phyloP scores from a whole-genome alignment of 2,888 invertebrate species.

The Thymelicus lineola region DNA sequence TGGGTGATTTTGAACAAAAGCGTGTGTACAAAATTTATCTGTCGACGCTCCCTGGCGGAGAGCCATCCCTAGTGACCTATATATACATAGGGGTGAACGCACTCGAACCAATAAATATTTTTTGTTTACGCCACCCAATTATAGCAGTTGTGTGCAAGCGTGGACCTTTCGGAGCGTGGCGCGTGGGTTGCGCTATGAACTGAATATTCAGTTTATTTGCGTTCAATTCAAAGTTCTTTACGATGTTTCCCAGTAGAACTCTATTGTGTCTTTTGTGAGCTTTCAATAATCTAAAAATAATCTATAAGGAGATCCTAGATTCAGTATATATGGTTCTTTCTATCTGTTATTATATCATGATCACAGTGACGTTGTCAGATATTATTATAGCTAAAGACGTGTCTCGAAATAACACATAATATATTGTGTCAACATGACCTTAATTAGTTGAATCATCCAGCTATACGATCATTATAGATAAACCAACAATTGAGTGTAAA shows the following conservation, averaged over 20 bases:
- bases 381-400: no score
- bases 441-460: no score
- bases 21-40: slow-evolving; percentile 39
- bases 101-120: slow-evolving; percentile 58
- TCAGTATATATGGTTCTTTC: no score
- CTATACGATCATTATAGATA: no score
- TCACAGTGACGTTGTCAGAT: no score
- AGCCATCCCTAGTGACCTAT: slow-evolving; percentile 56
- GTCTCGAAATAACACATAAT: no score
- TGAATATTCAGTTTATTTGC: background rate
- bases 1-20: slow-evolving; percentile 26
- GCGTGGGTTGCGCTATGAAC: background rate
- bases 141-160: slow-evolving; percentile 37
- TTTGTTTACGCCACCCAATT: slow-evolving; percentile 59
- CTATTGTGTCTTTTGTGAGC: background rate
- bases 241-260: background rate
- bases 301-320: no score
- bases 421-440: no score
- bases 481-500: no score
- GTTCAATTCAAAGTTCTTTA: background rate
- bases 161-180: background rate
- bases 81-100: slow-evolving; percentile 53
- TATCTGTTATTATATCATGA: no score
- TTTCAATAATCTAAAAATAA: background rate
- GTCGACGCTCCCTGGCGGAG: slow-evolving; percentile 50